Evolutionary conservation across 2,113 vertebrate genomes (phyloP).

Genomic region (Lagopus muta): DNA sequence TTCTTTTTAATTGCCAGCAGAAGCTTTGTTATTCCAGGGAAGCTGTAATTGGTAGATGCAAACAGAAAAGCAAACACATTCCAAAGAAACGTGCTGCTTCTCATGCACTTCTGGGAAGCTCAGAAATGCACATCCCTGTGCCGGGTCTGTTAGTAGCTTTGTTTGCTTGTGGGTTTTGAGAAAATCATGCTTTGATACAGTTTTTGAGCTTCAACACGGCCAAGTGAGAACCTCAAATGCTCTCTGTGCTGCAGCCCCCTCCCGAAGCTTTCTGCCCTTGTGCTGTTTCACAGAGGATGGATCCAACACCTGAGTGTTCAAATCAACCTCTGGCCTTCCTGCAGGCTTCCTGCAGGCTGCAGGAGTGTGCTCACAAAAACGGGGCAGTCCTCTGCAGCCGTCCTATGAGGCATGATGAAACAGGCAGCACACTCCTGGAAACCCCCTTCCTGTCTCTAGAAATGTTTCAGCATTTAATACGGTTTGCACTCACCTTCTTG

Average conservation of each 20-base stretch:
- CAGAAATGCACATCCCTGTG: not conserved
- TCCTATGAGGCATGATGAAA: not conserved
- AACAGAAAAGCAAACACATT: not conserved
- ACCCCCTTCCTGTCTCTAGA: not conserved
- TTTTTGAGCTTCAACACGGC: not conserved
- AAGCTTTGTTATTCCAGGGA: not conserved
- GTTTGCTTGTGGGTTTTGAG: not conserved
- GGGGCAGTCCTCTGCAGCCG: not conserved
- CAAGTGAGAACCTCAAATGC: not conserved
- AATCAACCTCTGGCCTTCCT: not conserved
- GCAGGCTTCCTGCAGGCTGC: not conserved
- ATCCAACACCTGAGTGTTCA: not conserved
- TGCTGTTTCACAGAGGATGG: not conserved
- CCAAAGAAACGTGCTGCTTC: not conserved
- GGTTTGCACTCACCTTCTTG: rapidly evolving
- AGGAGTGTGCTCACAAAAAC: not conserved
- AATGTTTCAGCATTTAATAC: not conserved
- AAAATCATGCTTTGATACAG: not conserved
- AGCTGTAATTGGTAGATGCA: not conserved
- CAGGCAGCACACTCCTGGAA: not conserved
- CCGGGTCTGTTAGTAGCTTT: not conserved
- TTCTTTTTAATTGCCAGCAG: not conserved
- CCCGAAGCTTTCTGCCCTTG: not conserved
- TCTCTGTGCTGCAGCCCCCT: not conserved
- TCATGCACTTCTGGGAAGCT: not conserved